phyloP scores from a whole-genome alignment of 23 tunicate genomes.

The Diplosoma virens region DNA sequence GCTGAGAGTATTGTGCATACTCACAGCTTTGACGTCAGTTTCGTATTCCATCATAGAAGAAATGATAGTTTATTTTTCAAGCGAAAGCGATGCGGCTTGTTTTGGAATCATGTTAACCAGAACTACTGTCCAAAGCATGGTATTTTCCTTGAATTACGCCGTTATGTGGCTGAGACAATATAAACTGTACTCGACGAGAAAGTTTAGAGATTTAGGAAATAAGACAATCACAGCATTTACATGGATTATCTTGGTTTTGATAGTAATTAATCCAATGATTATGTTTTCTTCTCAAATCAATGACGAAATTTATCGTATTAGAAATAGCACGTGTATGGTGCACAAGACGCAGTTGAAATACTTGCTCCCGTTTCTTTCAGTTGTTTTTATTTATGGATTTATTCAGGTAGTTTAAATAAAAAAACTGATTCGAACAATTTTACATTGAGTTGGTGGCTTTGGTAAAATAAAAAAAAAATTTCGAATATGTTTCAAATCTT shows the following conservation, averaged over 20 bases:
- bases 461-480: too few species aligned
- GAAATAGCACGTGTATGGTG: conserved; percentile 16
- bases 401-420: too few species aligned
- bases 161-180: conserved; percentile 28
- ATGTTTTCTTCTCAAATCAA: conserved; percentile 45
- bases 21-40: conserved; percentile 8
- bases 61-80: conserved; percentile 12
- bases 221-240: neutral
- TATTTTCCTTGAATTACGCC: conserved; percentile 9
- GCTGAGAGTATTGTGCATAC: conserved; percentile 14
- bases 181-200: conserved; percentile 7
- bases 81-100: neutral
- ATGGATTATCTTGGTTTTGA: conserved; percentile 16
- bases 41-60: conserved; percentile 11
- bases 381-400: conserved; percentile 29
- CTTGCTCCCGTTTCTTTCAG: conserved; percentile 18
- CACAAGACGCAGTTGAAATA: neutral
- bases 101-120: neutral
- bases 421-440: neutral
- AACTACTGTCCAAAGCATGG: conserved; percentile 19
- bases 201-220: neutral
- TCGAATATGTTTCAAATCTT: too few species aligned
- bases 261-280: conserved; percentile 22
- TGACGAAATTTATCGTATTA: conserved; percentile 9
- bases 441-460: too few species aligned